A percentile compares a stretch with the other conserved stretches of the same genome.
Conservation (phyloP, 2,797 vertebrate species). For the Chelmon rostratus region DNA sequence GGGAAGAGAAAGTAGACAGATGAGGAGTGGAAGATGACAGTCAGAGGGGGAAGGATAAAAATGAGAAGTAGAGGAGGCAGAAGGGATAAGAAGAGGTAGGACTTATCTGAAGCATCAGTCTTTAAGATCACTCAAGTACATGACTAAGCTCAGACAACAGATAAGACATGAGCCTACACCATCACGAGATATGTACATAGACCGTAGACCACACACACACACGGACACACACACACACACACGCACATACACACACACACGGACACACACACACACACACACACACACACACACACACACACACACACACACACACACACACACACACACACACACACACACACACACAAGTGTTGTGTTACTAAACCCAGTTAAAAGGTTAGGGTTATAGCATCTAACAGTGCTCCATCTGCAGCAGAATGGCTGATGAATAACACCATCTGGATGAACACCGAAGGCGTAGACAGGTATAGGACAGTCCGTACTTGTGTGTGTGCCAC, state of each 20-base stretch:
- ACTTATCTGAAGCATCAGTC: constrained; percentile 8
- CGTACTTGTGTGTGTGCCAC: constrained; percentile 14
- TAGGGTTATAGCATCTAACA: constrained; percentile 31
- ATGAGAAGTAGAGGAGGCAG: constrained; percentile 26
- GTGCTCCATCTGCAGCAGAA: constrained; percentile 58
- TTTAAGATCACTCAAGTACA: background rate
- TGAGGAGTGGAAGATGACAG: background rate
- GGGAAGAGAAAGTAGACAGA: constrained; percentile 2
- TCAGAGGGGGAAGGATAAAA: constrained; percentile 14
- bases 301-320: background rate
- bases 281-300: background rate
- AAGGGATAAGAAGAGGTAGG: constrained; percentile 16
- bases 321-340: background rate
- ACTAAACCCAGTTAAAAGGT: constrained; percentile 39
- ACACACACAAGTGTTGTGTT: background rate
- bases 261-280: background rate
- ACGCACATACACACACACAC: background rate
- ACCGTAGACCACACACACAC: background rate
- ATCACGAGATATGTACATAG: background rate
- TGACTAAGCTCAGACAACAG: background rate
- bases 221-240: no score
- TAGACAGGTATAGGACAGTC: constrained; percentile 52
- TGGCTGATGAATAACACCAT: constrained; percentile 67
- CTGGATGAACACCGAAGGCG: constrained; percentile 60
- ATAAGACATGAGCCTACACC: constrained; percentile 9